Evolutionary conservation across 2,888 invertebrate genomes (phyloP), one percentile per base, ranked within the genome.

Genomic region (Shargacucullia verbasci): DNA sequence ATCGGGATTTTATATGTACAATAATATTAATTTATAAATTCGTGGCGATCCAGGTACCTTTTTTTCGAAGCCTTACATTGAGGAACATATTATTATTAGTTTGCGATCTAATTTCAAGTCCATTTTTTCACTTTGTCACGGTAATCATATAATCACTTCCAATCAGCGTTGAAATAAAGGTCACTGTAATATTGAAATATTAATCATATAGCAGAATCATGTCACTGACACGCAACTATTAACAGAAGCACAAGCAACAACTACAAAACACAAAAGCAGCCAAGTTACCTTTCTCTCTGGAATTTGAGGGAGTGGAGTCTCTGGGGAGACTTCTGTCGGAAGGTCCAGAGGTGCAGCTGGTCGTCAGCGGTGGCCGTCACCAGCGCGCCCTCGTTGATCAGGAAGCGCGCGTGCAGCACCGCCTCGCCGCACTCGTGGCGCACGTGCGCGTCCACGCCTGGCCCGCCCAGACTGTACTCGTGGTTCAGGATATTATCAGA

Each of bases 261-360:
- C 14, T 33, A 6, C 9, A 13, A 9, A 1, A 0, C 6, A 1
- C 0, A 8, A 5, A 5, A 4, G 5, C 9, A 3, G 5, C 12
- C 20, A 20, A 20, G 4, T 45, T 9, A 98, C 99, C 97, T 97
- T 94, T 99, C 99, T 85, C 98, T 96, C 92, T 99, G 98, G 94
- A 99, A 99, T 94, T 99, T 99, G 87, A 99, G 96, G 79, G 98
- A 98, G 94, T 99, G 99, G 77, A 99, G 97, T 82, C 99, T 96
- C 94, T 98, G 98, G 59, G 99, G 98, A 75, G 95, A 96, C 94
- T 98, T 98, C 96, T 99, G 97, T 81, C 98, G 95, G 94, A 99
- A 98, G 95, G 98, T 99, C 99, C 99, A 99, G 79, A 99, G 95
- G 94, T 99, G 99, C 60, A 99, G 94, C 81, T 97, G 97, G 94